Evolutionary conservation across 92 coral and sea anemone genomes (phyloP), one percentile per base, ranked within the genome.

Genomic region (Pocillopora grandis): DNA sequence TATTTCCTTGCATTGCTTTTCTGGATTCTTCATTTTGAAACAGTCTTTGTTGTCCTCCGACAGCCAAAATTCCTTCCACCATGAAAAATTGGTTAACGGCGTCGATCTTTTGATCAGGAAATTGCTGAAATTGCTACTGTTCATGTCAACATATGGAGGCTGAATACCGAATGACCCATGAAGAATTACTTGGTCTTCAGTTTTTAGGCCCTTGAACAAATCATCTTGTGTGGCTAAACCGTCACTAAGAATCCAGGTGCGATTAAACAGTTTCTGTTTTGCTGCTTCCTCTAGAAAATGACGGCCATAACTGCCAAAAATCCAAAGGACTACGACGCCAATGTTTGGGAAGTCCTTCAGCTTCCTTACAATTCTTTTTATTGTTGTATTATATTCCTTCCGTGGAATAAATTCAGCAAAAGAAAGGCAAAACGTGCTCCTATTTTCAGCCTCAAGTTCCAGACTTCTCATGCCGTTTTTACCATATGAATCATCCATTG

Each of bases 401-500:
- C 95, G 91, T 15, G 91, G 90, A 78, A 92, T 81, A 76, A 86
- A 90, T 55, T 92, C 95, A 58, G 89, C 88, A 79, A 90, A 87
- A 5, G 93, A 91, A 67, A 92, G 87, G 48, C 95, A 92, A 80
- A 92, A 92, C 2, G 85, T 81, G 20, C 82, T 66, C 66, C 95
- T 84, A 57, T 80, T 76, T 19, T 90, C 90, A 17, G 95, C 90
- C 49, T 90, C 95, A 36, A 85, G 76, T 76, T 92, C 95, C 66
- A 92, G 69, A 4, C 87, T 90, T 23, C 89, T 85, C 23, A 85
- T 86, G 18, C 95, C 95, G 65, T 90, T 87, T 2, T 91, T 89
- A 1, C 95, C 95, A 42, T 92, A 90, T 17, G 95, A 92, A 48
- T 92, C 92, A 49, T 92, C 95, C 48, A 90, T 87, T 11, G 95